Percentiles rank a stretch among this genome's conserved stretches.
Conservation (phyloP, 2,797 vertebrate genomes). For the Meriones psammophilus region DNA sequence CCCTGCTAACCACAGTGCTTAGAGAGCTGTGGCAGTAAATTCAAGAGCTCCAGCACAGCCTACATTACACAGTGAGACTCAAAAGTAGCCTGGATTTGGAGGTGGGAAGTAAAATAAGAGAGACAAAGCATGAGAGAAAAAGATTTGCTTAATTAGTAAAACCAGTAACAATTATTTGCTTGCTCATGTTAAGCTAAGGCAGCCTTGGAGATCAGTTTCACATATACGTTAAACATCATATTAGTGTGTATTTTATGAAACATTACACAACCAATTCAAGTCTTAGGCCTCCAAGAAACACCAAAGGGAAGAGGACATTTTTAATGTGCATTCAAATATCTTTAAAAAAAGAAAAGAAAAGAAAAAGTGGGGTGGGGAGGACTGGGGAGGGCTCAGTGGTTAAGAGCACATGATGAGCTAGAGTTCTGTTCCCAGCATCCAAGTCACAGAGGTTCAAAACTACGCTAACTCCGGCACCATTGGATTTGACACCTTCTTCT, state of each 20-base stretch:
- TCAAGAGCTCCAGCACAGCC: neutral
- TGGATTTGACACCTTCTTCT: neutral
- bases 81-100: neutral
- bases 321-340: neutral
- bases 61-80: neutral
- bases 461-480: neutral
- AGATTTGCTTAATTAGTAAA: conserved; percentile 27
- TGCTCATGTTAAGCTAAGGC: conserved; percentile 8
- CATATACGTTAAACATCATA: neutral
- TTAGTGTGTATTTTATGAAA: neutral
- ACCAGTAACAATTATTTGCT: neutral
- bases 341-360: neutral
- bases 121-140: conserved; percentile 2
- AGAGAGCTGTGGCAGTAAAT: neutral
- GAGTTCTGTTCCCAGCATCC: neutral
- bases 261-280: neutral
- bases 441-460: neutral
- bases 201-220: neutral
- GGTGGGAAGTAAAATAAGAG: neutral
- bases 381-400: neutral
- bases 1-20: neutral
- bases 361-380: too few species aligned
- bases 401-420: neutral
- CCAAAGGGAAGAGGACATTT: conserved; percentile 3
- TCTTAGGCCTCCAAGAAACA: conserved; percentile 23